phyloP scores from a whole-genome alignment of 2,888 invertebrate genomes.

The Amblyjoppa fuscipennis region DNA sequence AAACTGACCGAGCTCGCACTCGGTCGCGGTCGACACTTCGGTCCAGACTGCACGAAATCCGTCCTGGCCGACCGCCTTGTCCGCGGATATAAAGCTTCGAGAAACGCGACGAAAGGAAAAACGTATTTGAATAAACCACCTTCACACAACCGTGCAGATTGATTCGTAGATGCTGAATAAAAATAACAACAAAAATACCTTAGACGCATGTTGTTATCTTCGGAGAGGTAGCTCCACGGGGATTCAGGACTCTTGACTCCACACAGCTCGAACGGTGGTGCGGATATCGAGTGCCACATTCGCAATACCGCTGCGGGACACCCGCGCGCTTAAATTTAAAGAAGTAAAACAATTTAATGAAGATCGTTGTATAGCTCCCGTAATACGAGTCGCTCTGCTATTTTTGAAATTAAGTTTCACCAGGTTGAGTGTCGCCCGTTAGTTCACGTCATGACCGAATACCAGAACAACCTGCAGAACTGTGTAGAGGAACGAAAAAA shows the following conservation, averaged over 20 bases:
- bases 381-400: neutral
- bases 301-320: conserved; percentile 96
- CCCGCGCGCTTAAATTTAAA: conserved; percentile 89
- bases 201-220: conserved; percentile 94
- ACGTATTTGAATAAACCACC: neutral
- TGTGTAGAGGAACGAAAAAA: conserved; percentile 8
- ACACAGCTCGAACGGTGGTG: conserved; percentile 94
- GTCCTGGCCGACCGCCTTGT: conserved; percentile 96
- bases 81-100: conserved; percentile 95
- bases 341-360: neutral
- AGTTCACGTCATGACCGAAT: neutral
- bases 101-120: neutral
- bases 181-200: conserved; percentile 86
- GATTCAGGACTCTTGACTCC: conserved; percentile 92
- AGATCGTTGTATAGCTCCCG: neutral
- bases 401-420: neutral
- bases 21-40: conserved; percentile 90
- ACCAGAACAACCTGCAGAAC: neutral
- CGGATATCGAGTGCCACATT: conserved; percentile 94
- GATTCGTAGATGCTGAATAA: neutral
- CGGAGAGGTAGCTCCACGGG: conserved; percentile 94
- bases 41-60: conserved; percentile 98
- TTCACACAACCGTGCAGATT: neutral
- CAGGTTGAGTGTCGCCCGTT: neutral
- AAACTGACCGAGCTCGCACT: conserved; percentile 88